Conservation (phyloP, 1,140 invertebrate species). For the Pogonomyrmex barbatus region DNA sequence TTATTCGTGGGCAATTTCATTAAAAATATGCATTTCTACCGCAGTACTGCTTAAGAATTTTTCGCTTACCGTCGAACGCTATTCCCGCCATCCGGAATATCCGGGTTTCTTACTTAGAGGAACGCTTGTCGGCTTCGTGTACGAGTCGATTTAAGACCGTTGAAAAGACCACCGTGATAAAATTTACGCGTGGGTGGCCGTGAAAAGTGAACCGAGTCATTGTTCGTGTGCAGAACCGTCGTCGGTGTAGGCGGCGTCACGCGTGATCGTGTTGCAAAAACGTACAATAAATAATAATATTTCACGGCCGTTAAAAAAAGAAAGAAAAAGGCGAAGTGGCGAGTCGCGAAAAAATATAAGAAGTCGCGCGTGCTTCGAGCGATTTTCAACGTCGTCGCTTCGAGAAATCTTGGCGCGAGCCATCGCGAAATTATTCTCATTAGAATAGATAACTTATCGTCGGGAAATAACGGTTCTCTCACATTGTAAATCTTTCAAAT, state of each 20-base stretch:
- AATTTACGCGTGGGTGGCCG: slow-evolving; percentile 45
- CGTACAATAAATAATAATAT: slow-evolving; percentile 42
- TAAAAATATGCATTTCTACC: background rate
- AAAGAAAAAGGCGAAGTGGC: background rate
- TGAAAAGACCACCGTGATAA: slow-evolving; percentile 30
- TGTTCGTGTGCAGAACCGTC: background rate
- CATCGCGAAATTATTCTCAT: slow-evolving; percentile 8
- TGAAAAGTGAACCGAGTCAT: slow-evolving; percentile 27
- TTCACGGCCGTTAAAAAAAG: slow-evolving; percentile 9
- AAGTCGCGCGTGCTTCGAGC: background rate
- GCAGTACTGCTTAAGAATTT: background rate
- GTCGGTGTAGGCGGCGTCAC: background rate
- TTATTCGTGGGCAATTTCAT: background rate
- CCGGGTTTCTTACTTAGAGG: slow-evolving; percentile 15
- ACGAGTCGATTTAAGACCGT: background rate
- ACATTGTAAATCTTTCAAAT: slow-evolving; percentile 59
- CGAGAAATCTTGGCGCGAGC: background rate
- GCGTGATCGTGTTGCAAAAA: background rate
- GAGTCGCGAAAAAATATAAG: background rate
- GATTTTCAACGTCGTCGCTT: background rate
- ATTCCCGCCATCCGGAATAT: slow-evolving; percentile 2
- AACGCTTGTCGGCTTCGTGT: slow-evolving; percentile 2
- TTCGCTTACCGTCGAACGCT: background rate
- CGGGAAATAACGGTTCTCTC: background rate
- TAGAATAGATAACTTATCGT: slow-evolving; percentile 58